Evolutionary conservation across 35 echinoderm and acorn worm species (phyloP).

Genomic region (Stichopus chloronotus): DNA sequence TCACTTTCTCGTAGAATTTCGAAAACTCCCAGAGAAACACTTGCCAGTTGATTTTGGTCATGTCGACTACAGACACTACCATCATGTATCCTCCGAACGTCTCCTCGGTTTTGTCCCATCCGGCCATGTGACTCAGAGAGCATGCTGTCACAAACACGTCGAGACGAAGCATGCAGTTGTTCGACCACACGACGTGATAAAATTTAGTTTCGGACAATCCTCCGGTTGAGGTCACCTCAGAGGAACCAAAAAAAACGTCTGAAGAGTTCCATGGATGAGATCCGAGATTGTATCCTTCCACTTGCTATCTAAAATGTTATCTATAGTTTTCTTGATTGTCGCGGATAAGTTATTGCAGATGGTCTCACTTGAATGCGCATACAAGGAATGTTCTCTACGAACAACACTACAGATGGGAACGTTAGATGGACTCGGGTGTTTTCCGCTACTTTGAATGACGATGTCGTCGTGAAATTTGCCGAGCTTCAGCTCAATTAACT

Average conservation of each 20-base stretch:
- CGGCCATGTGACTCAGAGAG: neutral
- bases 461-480: neutral
- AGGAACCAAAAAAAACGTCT: neutral
- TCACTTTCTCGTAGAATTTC: neutral
- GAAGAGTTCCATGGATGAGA: neutral
- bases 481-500: neutral
- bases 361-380: neutral
- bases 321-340: neutral
- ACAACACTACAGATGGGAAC: slow-evolving; percentile 27
- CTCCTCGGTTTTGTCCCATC: neutral
- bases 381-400: neutral
- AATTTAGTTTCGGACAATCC: neutral
- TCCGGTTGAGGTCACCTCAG: neutral
- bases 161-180: slow-evolving; percentile 16
- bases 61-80: neutral
- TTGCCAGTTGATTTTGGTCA: neutral
- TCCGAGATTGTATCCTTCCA: slow-evolving; percentile 16
- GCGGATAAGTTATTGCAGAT: neutral
- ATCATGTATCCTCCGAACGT: slow-evolving; percentile 7
- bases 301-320: neutral
- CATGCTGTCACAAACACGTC: neutral
- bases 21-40: slow-evolving; percentile 26
- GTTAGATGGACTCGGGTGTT: neutral
- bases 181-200: neutral
- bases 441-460: neutral